Evolutionary conservation across 2,888 invertebrate species (phyloP).

Genomic region (Patella pellucida): DNA sequence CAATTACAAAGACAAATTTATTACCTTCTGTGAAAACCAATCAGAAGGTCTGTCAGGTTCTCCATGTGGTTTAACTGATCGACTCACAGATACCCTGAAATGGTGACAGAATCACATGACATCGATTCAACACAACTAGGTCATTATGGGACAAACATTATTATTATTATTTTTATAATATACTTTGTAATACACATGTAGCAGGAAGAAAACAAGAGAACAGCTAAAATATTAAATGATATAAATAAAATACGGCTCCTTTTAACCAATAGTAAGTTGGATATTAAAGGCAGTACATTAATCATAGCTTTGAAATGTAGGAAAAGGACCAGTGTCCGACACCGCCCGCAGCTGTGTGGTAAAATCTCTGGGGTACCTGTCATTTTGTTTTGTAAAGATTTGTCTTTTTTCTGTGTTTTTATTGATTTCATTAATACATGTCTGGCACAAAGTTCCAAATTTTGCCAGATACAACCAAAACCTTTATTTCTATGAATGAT

Average conservation of each 20-base stretch:
- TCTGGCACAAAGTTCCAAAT: neutral
- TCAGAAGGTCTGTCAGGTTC: slow-evolving; percentile 83
- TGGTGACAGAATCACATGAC: slow-evolving; percentile 8
- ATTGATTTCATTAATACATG: neutral
- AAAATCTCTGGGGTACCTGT: too few relatives aligned
- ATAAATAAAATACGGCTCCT: neutral
- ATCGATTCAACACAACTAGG: too few relatives aligned
- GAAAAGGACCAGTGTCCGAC: too few relatives aligned
- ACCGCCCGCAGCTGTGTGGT: too few relatives aligned
- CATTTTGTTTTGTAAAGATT: neutral
- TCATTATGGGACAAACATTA: too few relatives aligned
- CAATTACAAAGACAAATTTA: neutral
- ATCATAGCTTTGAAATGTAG: too few relatives aligned
- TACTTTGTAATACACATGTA: too few relatives aligned
- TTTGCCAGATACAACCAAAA: too few relatives aligned
- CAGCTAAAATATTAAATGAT: neutral
- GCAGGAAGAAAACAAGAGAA: too few relatives aligned
- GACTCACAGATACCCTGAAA: slow-evolving; percentile 85
- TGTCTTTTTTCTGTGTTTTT: neutral
- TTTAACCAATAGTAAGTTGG: neutral
- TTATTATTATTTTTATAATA: too few relatives aligned
- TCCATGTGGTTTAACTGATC: slow-evolving; percentile 83
- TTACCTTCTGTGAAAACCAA: slow-evolving; percentile 88
- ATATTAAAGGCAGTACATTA: too few relatives aligned
- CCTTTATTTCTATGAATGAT: too few relatives aligned